Evolutionary conservation across 2,113 vertebrate species (phyloP).

Genomic region (Cyphotilapia sp.): DNA sequence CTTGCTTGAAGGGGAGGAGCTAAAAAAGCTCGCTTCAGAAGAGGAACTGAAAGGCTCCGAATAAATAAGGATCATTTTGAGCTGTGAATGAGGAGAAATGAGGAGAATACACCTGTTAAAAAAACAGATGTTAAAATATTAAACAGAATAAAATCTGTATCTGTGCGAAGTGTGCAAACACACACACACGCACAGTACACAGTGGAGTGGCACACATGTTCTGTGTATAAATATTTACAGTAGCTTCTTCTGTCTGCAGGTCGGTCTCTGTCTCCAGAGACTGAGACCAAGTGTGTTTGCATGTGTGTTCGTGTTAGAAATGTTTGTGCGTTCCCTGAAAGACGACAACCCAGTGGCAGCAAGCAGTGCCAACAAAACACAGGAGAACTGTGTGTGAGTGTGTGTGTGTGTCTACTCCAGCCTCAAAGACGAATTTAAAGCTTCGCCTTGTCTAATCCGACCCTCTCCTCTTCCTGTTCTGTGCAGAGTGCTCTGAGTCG

Average conservation of each 20-base stretch:
- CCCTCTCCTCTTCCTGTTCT: background rate
- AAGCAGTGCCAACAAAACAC: background rate
- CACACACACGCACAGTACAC: background rate
- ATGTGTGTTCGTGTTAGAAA: background rate
- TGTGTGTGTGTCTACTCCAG: background rate
- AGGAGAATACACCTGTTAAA: background rate
- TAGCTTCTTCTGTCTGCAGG: constrained; percentile 1
- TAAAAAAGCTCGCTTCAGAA: background rate
- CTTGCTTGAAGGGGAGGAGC: background rate
- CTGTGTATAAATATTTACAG: constrained; percentile 44
- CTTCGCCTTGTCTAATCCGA: background rate
- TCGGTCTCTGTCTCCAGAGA: background rate
- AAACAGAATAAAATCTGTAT: background rate
- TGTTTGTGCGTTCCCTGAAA: background rate
- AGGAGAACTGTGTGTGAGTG: background rate
- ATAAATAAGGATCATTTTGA: background rate
- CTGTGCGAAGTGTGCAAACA: background rate
- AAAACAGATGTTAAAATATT: background rate
- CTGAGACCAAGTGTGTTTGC: background rate
- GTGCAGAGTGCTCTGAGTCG: background rate
- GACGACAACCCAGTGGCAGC: background rate
- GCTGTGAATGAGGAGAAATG: background rate
- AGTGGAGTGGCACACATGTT: background rate
- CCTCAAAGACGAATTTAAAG: background rate
- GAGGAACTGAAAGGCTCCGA: background rate